phyloP scores from a whole-genome alignment of 2,113 vertebrate genomes.

The Gymnobelideus leadbeateri region DNA sequence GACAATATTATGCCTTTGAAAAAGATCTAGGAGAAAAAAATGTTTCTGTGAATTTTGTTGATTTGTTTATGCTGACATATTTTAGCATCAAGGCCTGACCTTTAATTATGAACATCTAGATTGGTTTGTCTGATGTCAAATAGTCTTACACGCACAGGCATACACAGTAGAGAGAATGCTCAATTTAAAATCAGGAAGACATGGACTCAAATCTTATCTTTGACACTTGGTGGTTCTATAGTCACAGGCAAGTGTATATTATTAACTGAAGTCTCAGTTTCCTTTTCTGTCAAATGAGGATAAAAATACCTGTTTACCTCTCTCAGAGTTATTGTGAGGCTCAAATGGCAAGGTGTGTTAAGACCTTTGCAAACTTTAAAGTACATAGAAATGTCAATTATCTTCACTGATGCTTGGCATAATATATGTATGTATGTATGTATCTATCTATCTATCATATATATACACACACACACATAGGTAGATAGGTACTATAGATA shows the following conservation, averaged over 20 bases:
- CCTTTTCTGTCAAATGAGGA: background rate
- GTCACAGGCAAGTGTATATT: background rate
- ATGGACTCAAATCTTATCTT: background rate
- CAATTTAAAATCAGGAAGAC: background rate
- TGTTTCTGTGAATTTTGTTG: slow-evolving; percentile 66
- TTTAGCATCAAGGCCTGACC: slow-evolving; percentile 22
- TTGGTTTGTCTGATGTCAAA: slow-evolving; percentile 54
- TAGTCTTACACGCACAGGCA: background rate
- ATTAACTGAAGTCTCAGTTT: background rate
- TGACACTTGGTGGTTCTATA: background rate
- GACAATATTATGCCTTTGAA: slow-evolving; percentile 34
- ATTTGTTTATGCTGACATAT: slow-evolving; percentile 68
- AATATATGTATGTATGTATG: too few species aligned
- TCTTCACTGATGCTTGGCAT: background rate
- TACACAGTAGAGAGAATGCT: background rate
- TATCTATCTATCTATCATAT: too few species aligned
- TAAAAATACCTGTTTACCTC: background rate
- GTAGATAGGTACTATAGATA: background rate
- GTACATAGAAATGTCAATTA: background rate
- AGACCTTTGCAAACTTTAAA: background rate
- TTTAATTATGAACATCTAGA: slow-evolving; percentile 52
- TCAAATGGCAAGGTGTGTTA: background rate
- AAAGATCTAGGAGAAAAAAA: slow-evolving; percentile 66
- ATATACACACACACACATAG: too few species aligned
- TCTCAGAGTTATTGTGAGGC: background rate